Conservation (phyloP, 2,797 vertebrate genomes). For the Eupleurogrammus muticus region DNA sequence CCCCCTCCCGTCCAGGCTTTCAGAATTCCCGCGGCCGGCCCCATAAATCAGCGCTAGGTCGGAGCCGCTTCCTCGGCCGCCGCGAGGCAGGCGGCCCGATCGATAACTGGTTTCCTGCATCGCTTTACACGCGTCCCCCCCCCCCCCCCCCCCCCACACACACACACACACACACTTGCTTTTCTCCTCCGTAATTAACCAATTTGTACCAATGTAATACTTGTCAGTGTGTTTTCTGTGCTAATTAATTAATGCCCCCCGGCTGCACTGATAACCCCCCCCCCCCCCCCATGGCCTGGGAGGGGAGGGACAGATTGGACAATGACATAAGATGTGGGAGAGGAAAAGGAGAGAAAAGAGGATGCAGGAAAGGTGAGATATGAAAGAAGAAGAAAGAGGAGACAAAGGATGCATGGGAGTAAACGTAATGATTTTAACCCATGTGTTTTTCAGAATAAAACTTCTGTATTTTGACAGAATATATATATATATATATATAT, state of each 20-base stretch:
- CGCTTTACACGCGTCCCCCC: conserved; percentile 73
- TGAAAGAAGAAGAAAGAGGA: not conserved
- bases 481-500: no score
- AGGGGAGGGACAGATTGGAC: conserved; percentile 8
- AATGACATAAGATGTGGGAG: not conserved
- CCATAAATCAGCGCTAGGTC: conserved; percentile 78
- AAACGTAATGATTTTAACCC: no score
- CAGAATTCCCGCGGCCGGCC: conserved; percentile 49
- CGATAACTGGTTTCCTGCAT: conserved; percentile 84
- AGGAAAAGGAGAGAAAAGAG: not conserved
- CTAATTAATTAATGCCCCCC: conserved; percentile 85
- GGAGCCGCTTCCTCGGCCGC: conserved; percentile 78
- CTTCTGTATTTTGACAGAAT: no score
- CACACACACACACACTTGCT: conserved; percentile 19
- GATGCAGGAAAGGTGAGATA: not conserved
- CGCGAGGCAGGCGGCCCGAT: conserved; percentile 75
- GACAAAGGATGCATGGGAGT: not conserved
- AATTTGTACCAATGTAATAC: conserved; percentile 87
- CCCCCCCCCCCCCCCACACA: conserved; percentile 73
- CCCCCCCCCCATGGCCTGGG: conserved; percentile 11
- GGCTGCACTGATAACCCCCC: conserved; percentile 76
- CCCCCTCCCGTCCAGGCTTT: conserved; percentile 32
- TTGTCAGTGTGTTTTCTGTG: conserved; percentile 77
- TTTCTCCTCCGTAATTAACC: conserved; percentile 86
- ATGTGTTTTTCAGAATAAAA: no score